Conservation (phyloP, 2,888 invertebrate genomes). For the Sympetrum striolatum region DNA sequence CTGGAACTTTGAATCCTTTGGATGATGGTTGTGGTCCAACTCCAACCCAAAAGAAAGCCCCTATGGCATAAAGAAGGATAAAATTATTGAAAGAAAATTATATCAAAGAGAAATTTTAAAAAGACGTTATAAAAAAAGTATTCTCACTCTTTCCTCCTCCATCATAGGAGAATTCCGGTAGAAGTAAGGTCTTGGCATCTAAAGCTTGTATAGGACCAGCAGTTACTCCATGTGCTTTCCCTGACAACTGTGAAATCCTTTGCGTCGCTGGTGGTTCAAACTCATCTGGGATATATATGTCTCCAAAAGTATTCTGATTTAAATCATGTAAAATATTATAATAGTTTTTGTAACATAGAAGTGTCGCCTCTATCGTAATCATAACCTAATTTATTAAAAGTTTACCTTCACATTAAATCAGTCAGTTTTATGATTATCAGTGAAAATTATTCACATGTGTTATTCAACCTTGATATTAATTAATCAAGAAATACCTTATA, state of each 20-base stretch:
- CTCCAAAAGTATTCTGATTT: constrained; percentile 79
- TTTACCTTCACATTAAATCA: too few relatives aligned
- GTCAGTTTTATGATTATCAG: too few relatives aligned
- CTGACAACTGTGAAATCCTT: constrained; percentile 66
- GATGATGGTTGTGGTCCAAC: constrained; percentile 86
- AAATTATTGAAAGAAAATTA: background rate
- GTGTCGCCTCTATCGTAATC: too few relatives aligned
- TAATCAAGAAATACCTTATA: too few relatives aligned
- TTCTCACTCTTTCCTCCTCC: constrained; percentile 68
- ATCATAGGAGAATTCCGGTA: constrained; percentile 80
- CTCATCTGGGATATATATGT: constrained; percentile 88
- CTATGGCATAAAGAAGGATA: constrained; percentile 54
- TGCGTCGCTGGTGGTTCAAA: constrained; percentile 84
- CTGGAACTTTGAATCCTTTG: constrained; percentile 82
- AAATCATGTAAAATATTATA: background rate
- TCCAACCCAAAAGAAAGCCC: constrained; percentile 87
- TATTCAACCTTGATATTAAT: too few relatives aligned
- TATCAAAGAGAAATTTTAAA: too few relatives aligned
- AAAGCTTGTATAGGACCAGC: constrained; percentile 77
- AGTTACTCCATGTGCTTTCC: constrained; percentile 70
- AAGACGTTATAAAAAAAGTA: background rate
- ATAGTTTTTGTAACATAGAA: too few relatives aligned
- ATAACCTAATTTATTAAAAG: too few relatives aligned
- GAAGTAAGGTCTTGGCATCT: constrained; percentile 79
- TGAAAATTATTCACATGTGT: too few relatives aligned